Percentiles rank a stretch among this genome's conserved stretches.
phyloP scores from a whole-genome alignment of 2,888 invertebrate genomes.

The Euplagia quadripunctaria region DNA sequence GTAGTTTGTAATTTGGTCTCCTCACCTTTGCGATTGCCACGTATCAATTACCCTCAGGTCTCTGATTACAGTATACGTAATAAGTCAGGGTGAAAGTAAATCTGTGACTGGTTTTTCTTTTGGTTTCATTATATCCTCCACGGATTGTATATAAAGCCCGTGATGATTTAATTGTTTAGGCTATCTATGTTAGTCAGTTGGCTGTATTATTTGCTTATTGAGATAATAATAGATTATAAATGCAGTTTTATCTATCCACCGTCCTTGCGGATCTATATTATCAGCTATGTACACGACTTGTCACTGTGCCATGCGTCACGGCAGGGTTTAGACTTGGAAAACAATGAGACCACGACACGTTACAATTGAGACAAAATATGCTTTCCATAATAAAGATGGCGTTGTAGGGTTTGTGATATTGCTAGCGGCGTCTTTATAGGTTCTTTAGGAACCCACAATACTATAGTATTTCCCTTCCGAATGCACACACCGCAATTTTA shows the following conservation, averaged over 20 bases:
- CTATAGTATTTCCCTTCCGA: too few species aligned
- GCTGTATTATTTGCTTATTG: neutral
- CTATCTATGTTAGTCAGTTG: neutral
- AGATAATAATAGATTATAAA: constrained; percentile 2
- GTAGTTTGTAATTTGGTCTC: too few species aligned
- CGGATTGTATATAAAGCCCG: neutral
- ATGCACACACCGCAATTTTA: too few species aligned
- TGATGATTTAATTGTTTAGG: neutral
- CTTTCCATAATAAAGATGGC: neutral
- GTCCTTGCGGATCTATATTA: neutral
- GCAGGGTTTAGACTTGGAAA: neutral
- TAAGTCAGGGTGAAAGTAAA: neutral
- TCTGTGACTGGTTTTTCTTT: neutral
- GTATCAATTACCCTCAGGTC: neutral
- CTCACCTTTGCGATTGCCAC: too few species aligned
- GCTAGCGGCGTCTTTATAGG: too few species aligned
- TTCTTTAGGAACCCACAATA: too few species aligned
- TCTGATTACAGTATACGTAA: neutral
- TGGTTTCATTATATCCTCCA: neutral
- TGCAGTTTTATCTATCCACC: constrained; percentile 1
- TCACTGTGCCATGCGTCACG: neutral
- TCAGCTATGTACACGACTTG: neutral
- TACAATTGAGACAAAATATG: neutral
- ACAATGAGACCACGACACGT: neutral
- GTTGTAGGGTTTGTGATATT: neutral